Conservation (phyloP, 2,888 invertebrate genomes). For the Drosophila subquinaria region DNA sequence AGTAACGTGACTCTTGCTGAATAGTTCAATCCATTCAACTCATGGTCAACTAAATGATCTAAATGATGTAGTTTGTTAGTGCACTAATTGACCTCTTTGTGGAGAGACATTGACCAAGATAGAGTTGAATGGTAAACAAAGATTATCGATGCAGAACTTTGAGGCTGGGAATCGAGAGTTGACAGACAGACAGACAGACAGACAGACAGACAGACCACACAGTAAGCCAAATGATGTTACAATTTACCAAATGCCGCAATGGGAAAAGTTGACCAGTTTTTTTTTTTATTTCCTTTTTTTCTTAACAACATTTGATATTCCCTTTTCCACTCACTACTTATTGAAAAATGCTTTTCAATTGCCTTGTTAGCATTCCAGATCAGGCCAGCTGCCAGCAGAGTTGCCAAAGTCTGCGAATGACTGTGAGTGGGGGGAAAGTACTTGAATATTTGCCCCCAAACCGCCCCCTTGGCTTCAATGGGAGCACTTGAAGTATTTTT, state of each 20-base stretch:
- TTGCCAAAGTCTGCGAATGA: slow-evolving; percentile 41
- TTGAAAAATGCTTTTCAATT: slow-evolving; percentile 70
- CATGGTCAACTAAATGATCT: slow-evolving; percentile 7
- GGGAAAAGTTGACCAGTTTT: slow-evolving; percentile 43
- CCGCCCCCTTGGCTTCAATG: slow-evolving; percentile 35
- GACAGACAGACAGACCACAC: neutral
- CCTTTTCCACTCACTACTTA: slow-evolving; percentile 42
- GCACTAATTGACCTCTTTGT: slow-evolving; percentile 41
- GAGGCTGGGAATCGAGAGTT: slow-evolving; percentile 30
- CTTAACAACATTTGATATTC: slow-evolving; percentile 31
- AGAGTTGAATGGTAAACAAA: slow-evolving; percentile 33
- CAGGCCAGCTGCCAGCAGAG: slow-evolving; percentile 51
- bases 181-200: slow-evolving; percentile 6
- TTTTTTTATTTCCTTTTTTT: neutral
- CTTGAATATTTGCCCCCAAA: slow-evolving; percentile 17
- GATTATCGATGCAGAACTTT: slow-evolving; percentile 46
- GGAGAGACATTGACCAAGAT: slow-evolving; percentile 11
- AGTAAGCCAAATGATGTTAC: slow-evolving; percentile 59
- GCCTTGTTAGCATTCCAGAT: slow-evolving; percentile 54
- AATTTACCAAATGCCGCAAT: slow-evolving; percentile 61
- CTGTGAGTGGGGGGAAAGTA: slow-evolving; percentile 38
- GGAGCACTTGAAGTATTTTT: slow-evolving; percentile 40
- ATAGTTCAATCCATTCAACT: neutral
- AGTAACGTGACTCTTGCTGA: neutral
- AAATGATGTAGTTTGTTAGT: slow-evolving; percentile 1